These are phyloP conservation scores for Agrenia bidenticulata DNA, from an alignment of 2,888 invertebrate genomes.

Conservation along the genomic window DNA sequence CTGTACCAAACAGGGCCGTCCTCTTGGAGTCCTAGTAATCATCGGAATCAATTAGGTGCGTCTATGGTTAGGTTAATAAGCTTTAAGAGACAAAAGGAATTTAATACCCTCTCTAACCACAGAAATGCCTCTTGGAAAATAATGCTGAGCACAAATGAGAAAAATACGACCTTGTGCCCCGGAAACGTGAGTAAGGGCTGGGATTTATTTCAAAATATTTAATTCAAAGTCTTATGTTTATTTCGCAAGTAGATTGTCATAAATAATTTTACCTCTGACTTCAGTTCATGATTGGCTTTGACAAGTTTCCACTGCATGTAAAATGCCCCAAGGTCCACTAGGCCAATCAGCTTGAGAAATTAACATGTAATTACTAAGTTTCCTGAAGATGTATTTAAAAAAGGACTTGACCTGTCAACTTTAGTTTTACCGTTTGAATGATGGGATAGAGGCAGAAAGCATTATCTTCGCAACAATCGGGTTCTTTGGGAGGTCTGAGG, in stretches of 20 bases:
- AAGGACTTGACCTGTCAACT: not conserved
- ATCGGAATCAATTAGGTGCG: not conserved
- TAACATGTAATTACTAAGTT: conserved; percentile 3
- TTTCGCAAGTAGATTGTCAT: too few relatives aligned
- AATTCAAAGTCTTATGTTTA: too few relatives aligned
- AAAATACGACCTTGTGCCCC: conserved; percentile 12
- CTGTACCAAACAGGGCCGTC: conserved; percentile 4
- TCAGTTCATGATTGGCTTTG: conserved; percentile 13
- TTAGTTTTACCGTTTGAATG: conserved; percentile 10
- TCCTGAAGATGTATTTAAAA: too few relatives aligned
- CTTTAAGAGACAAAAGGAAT: not conserved
- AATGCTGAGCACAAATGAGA: conserved; percentile 18
- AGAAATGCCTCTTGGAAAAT: conserved; percentile 20
- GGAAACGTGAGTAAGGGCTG: conserved; percentile 14
- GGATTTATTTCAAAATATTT: not conserved
- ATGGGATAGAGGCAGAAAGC: conserved; percentile 18
- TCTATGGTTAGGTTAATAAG: not conserved
- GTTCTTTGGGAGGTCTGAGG: not conserved
- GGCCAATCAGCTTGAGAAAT: conserved; percentile 10
- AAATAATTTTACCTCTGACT: conserved; percentile 9
- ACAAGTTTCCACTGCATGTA: conserved; percentile 8
- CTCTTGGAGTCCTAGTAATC: conserved; percentile 10
- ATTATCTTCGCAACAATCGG: conserved; percentile 17
- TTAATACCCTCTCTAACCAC: conserved; percentile 20
- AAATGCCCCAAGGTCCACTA: conserved; percentile 16